phyloP scores from a whole-genome alignment of 2,797 vertebrate genomes.

The Echeneis naucrates region DNA sequence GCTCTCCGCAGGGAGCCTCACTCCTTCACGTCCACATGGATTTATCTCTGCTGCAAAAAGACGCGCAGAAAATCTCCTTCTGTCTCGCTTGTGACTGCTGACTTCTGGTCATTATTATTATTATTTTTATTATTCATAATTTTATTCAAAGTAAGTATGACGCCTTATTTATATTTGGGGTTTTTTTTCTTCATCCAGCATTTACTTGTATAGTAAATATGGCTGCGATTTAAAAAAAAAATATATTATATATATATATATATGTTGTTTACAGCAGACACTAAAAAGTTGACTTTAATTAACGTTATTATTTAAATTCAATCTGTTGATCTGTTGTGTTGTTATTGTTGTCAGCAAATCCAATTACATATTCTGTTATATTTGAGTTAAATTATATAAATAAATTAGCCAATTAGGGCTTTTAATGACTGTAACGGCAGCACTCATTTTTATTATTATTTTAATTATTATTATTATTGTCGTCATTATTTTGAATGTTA shows the following conservation, averaged over 20 bases:
- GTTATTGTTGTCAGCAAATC: background rate
- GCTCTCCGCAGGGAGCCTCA: conserved; percentile 70
- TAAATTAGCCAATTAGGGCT: background rate
- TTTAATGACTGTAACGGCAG: background rate
- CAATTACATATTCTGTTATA: background rate
- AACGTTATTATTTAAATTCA: background rate
- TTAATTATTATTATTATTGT: background rate
- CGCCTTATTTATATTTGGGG: too few relatives aligned
- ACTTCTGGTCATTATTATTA: conserved; percentile 38
- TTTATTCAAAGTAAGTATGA: conserved; percentile 48
- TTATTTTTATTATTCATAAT: conserved; percentile 21
- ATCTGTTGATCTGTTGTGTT: background rate
- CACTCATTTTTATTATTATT: background rate
- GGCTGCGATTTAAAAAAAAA: too few relatives aligned
- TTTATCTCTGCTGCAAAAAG: conserved; percentile 54
- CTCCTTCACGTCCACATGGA: conserved; percentile 58
- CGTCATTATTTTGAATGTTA: background rate
- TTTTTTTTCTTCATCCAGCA: background rate
- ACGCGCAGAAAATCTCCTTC: conserved; percentile 25
- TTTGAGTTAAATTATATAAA: background rate
- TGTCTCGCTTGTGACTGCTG: conserved; percentile 47
- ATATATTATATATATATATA: background rate
- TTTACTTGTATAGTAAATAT: background rate
- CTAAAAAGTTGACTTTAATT: background rate
- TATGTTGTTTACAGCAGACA: too few relatives aligned